Base-by-base conservation (phyloP, 2,888 invertebrate species). In the Junonia oenone region DNA sequence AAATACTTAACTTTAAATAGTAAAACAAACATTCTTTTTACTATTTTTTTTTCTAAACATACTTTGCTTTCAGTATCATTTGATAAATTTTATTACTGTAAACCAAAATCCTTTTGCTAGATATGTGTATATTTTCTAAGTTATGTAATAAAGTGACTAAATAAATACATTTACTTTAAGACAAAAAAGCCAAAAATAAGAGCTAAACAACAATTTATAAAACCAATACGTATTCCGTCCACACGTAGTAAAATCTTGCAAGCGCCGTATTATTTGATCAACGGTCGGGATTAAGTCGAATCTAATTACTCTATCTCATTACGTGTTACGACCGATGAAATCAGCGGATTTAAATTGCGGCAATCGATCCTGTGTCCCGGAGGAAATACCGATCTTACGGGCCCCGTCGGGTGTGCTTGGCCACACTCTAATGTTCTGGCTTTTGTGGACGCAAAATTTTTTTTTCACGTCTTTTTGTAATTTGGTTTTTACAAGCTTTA, bases 291-390 rank as follows among this genome's bases (percentile, higher is more conserved):
- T 69, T 64, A 68, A 68, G 64, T 69, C 64, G 68, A 76, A 79
- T 75, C 76, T 81, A 83, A 84, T 85, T 82, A 81, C 73, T 71
- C 63, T 67, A 62, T 71, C 76, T 81, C 81, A 81, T 85, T 83
- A 85, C 75, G 56, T 61, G 68, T 85, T 83, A 85, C 73, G 66
- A 76, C 75, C 68, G 71, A 68, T 72, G 74, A 76, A 78, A 81
- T 81, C 76, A 76, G 78, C 77, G 70, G 75, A 72, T 75, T 75
- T 73, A 72, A 77, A 77, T 76, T 74, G 76, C 64, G 60, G 61
- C 70, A 67, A 76, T 81, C 73, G 77, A 78, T 79, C 68, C 63
- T 55, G 35, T 48, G 52, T 67, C 67, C 71, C 63, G 40, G 62
- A 63, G 68, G 70, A 68, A 33, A 47, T 40, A 45, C 53, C 56